A percentile compares a stretch with the other conserved stretches of the same genome.
phyloP scores from a whole-genome alignment of 1,140 invertebrate species.

The Dendroctonus valens region DNA sequence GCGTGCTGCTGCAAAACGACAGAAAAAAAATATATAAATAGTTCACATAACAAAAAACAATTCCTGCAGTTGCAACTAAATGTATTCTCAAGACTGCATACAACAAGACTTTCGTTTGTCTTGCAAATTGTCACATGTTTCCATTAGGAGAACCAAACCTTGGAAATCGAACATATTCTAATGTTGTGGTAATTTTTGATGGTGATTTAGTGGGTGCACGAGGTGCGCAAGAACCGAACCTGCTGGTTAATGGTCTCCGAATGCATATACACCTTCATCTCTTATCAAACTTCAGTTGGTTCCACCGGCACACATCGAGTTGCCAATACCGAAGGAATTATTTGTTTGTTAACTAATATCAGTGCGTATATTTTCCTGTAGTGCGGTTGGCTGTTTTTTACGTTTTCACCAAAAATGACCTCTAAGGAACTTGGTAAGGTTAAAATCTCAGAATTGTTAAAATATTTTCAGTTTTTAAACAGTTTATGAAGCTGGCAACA shows the following conservation, averaged over 20 bases:
- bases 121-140: too few relatives aligned
- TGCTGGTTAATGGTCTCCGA: slow-evolving; percentile 7
- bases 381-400: not conserved
- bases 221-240: slow-evolving; percentile 11
- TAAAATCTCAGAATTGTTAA: not conserved
- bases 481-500: not conserved
- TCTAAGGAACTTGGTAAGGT: slow-evolving; percentile 21
- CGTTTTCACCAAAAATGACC: slow-evolving; percentile 11
- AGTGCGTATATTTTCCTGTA: not conserved
- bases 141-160: too few relatives aligned
- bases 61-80: too few relatives aligned
- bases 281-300: slow-evolving; percentile 17
- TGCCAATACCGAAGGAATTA: slow-evolving; percentile 8
- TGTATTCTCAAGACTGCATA: too few relatives aligned
- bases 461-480: not conserved
- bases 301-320: slow-evolving; percentile 3
- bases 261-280: slow-evolving; percentile 14
- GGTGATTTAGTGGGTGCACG: not conserved
- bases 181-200: not conserved
- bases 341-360: not conserved
- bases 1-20: too few relatives aligned
- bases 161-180: too few relatives aligned
- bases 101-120: too few relatives aligned
- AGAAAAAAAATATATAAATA: too few relatives aligned
- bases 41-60: too few relatives aligned